Conservation (phyloP, 2,888 invertebrate genomes). For the Mesopsocus fuscifrons region DNA sequence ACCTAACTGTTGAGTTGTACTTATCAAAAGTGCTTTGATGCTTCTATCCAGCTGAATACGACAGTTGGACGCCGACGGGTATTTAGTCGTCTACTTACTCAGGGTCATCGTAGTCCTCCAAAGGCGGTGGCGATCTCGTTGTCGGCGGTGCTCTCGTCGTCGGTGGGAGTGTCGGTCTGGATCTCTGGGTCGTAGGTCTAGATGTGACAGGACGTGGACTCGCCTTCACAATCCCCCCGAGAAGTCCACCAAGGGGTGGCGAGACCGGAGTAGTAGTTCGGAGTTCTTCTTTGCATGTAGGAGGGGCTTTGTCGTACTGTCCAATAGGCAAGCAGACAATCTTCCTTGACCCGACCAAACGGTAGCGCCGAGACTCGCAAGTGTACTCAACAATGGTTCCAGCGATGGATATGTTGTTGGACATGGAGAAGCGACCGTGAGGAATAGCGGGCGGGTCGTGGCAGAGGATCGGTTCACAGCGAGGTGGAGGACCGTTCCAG, state of each 20-base stretch:
- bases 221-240: constrained; percentile 17
- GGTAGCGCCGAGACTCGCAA: constrained; percentile 45
- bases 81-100: neutral
- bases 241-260: constrained; percentile 16
- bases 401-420: constrained; percentile 36
- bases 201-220: constrained; percentile 17
- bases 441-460: constrained; percentile 42
- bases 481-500: constrained; percentile 85
- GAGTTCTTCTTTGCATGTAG: constrained; percentile 41
- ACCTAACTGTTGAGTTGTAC: no score
- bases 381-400: constrained; percentile 58
- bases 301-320: constrained; percentile 56
- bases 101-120: constrained; percentile 4
- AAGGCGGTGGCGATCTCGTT: constrained; percentile 21
- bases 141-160: constrained; percentile 26
- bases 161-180: constrained; percentile 15
- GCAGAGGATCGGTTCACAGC: constrained; percentile 64
- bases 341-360: constrained; percentile 42
- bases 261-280: constrained; percentile 18
- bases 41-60: no score
- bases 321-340: constrained; percentile 57
- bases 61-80: no score
- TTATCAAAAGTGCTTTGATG: no score
- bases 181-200: constrained; percentile 22
- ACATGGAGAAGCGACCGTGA: constrained; percentile 36